Evolutionary conservation across 2,888 invertebrate genomes (phyloP), one percentile per base, ranked within the genome.

Genomic region (Carcina quercana): DNA sequence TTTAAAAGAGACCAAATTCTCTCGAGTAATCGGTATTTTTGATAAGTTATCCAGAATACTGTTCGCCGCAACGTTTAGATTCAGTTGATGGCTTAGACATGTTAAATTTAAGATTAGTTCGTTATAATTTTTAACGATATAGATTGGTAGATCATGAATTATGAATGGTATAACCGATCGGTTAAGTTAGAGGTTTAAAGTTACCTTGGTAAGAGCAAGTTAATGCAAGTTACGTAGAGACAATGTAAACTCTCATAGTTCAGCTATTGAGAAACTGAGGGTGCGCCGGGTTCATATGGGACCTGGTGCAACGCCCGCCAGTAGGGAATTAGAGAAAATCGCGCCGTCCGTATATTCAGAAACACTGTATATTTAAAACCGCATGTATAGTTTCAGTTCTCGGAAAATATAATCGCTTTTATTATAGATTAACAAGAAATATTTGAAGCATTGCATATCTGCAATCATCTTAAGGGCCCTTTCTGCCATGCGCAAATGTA

Each of bases 1-100:
- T 38, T 40, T 45, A 42, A 29, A 34, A 30, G 31, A 41, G 30
- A 39, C 20, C 30, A 34, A 41, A n/a, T n/a, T n/a, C n/a, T n/a
- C n/a, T n/a, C n/a, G n/a, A n/a, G n/a, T n/a, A n/a, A n/a, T n/a
- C 30, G 32, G 45, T 37, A 28, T 59, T 66, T 70, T 68, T 68
- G 39, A 78, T 82, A 82, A 82, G 83, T 83, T 83, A 83, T 82
- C 82, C 83, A 83, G 83, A 83, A 82, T 82, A 73, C 57, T 82
- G 82, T 79, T 59, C 38, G 35, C 47, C 37, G 36, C 39, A 34
- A 42, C 41, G 40, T 35, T 42, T 43, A 43, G 40, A 13, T 42
- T 49, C 34, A 45, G 48, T 50, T 49, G 45, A 46, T 42, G 43
- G 35, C 36, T 45, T 40, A 50, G 31, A 40, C 41, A 37, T 34